Percentiles rank a stretch among this genome's conserved stretches.
These are phyloP conservation scores for Corythaixoides concolor DNA, from an alignment of 2,113 vertebrate species.

Conservation along the genomic window DNA sequence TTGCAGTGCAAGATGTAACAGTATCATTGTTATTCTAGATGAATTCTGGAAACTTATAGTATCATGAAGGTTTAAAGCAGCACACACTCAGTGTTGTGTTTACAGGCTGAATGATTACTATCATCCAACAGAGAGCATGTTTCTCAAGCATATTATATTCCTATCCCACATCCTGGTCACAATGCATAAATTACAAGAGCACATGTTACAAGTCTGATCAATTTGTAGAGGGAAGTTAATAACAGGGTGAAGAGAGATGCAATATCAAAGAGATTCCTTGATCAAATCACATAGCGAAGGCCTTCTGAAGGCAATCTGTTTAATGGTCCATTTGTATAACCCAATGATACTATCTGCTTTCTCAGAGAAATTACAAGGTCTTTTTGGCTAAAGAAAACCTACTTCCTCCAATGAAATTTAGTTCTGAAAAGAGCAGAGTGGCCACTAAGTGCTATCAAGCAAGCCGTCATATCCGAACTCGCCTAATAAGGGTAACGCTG, in stretches of 20 bases:
- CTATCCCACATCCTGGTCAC: background rate
- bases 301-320: background rate
- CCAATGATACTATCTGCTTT: background rate
- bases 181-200: background rate
- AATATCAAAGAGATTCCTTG: background rate
- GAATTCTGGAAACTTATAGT: background rate
- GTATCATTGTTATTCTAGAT: background rate
- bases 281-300: background rate
- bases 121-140: background rate
- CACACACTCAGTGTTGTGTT: accelerated
- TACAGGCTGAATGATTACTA: background rate
- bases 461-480: background rate
- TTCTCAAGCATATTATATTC: background rate
- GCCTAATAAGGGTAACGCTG: background rate
- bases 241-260: background rate
- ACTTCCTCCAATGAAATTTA: background rate
- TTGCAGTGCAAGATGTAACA: background rate
- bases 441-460: background rate
- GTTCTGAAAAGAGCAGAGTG: background rate
- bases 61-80: background rate
- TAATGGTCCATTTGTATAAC: background rate
- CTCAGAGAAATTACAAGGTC: background rate
- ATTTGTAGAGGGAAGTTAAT: background rate
- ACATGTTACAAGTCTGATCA: background rate
- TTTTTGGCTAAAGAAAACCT: background rate